Conservation (phyloP, 1,140 invertebrate species). For the Oncopodura yosiiana region DNA sequence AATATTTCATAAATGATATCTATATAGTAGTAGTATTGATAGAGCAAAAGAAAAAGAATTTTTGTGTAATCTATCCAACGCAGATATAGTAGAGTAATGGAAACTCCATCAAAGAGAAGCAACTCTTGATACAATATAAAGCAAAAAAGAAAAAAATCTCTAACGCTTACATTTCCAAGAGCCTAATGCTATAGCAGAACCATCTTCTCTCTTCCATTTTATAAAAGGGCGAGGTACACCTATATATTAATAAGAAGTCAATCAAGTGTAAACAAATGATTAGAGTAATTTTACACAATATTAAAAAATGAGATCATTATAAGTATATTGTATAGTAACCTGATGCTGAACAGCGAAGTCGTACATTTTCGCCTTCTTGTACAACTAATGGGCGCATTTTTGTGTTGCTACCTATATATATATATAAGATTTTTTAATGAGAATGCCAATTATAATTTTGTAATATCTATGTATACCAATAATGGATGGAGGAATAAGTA, state of each 20-base stretch:
- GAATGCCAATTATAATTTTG: background rate
- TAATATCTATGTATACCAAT: constrained; percentile 44
- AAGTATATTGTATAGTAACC: no score
- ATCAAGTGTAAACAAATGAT: no score
- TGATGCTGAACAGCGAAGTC: constrained; percentile 63
- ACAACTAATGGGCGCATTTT: constrained; percentile 46
- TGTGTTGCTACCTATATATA: constrained; percentile 9
- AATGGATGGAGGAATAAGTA: constrained; percentile 69
- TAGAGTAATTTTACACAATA: no score
- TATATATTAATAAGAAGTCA: no score
- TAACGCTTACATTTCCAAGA: constrained; percentile 48
- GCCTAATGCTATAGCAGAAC: constrained; percentile 51
- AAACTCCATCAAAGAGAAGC: no score
- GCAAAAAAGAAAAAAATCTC: constrained; percentile 14
- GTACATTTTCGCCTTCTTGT: constrained; percentile 61
- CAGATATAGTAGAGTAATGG: no score
- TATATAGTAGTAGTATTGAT: no score
- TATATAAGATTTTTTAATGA: constrained; percentile 4
- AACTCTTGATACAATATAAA: background rate
- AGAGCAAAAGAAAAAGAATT: no score
- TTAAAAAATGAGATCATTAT: no score
- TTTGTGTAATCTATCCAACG: no score
- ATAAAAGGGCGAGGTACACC: constrained; percentile 63
- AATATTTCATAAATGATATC: no score
- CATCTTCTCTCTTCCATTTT: constrained; percentile 63